These are phyloP conservation scores for Tribolium castaneum DNA, from an alignment of 1,140 invertebrate species.

Conservation along the genomic window DNA sequence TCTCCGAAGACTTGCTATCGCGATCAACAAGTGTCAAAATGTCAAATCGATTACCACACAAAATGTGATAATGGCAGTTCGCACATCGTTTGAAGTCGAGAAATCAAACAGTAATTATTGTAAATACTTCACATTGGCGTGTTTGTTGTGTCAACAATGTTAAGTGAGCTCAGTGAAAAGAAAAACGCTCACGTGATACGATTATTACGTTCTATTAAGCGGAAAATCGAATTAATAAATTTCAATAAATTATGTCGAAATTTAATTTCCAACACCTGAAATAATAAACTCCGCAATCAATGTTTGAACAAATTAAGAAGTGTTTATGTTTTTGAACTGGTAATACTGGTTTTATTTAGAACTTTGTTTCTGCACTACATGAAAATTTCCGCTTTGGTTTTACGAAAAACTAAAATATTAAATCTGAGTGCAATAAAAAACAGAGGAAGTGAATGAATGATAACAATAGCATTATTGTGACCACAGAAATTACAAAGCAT, in stretches of 20 bases:
- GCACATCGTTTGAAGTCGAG: background rate
- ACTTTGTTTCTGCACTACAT: background rate
- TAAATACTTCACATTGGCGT: background rate
- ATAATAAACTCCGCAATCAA: background rate
- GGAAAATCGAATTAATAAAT: background rate
- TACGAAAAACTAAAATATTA: background rate
- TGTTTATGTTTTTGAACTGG: background rate
- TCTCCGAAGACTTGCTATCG: background rate
- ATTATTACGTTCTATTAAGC: background rate
- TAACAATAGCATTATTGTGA: too few relatives aligned
- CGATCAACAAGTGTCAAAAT: slow-evolving; percentile 6
- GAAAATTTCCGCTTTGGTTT: background rate
- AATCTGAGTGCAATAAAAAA: too few relatives aligned
- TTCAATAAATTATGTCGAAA: background rate
- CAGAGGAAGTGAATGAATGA: too few relatives aligned
- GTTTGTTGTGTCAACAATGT: background rate
- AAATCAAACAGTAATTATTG: background rate
- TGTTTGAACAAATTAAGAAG: background rate
- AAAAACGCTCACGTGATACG: background rate
- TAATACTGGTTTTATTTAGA: background rate
- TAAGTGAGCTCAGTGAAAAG: background rate
- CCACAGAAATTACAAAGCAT: too few relatives aligned
- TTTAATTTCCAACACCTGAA: background rate
- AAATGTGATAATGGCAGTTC: background rate
- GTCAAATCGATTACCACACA: background rate